phyloP scores from a whole-genome alignment of 2,888 invertebrate species.

The Cheilosia scutellata region DNA sequence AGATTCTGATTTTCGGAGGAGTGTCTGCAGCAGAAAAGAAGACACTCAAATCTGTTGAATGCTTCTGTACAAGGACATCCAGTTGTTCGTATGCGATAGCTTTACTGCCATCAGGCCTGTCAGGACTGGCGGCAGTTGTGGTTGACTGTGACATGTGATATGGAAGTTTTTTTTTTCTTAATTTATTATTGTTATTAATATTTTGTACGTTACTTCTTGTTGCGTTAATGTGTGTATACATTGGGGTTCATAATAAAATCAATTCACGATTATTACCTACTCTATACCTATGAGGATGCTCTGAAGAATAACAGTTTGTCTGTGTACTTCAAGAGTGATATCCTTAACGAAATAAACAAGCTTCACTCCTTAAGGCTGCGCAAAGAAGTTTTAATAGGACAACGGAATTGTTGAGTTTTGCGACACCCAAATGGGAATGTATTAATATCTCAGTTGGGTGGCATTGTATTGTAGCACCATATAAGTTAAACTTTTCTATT shows the following conservation, averaged over 20 bases:
- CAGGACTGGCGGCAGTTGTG: constrained; percentile 83
- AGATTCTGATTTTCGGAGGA: constrained; percentile 79
- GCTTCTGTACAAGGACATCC: constrained; percentile 87
- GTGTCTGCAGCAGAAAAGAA: constrained; percentile 79
- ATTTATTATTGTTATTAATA: constrained; percentile 56
- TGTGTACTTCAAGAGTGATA: background rate
- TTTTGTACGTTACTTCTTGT: background rate
- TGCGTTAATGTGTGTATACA: background rate
- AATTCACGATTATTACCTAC: constrained; percentile 17
- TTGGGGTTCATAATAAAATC: constrained; percentile 48
- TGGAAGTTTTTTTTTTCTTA: constrained; percentile 12
- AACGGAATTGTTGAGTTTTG: constrained; percentile 49
- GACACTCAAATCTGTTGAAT: constrained; percentile 88
- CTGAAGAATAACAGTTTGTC: background rate
- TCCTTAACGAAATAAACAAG: constrained; percentile 4
- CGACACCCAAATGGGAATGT: constrained; percentile 46
- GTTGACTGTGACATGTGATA: constrained; percentile 52
- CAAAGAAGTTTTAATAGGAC: constrained; percentile 58
- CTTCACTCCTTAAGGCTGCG: constrained; percentile 15
- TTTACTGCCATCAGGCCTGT: constrained; percentile 87
- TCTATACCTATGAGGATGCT: background rate
- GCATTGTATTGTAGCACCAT: constrained; percentile 35
- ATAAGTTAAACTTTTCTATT: constrained; percentile 47
- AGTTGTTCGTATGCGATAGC: constrained; percentile 87
- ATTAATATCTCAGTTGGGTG: constrained; percentile 43